A percentile compares a stretch with the other conserved stretches of the same genome.
phyloP scores from a whole-genome alignment of 2,888 invertebrate genomes.

The Leptarthrus brevirostris region DNA sequence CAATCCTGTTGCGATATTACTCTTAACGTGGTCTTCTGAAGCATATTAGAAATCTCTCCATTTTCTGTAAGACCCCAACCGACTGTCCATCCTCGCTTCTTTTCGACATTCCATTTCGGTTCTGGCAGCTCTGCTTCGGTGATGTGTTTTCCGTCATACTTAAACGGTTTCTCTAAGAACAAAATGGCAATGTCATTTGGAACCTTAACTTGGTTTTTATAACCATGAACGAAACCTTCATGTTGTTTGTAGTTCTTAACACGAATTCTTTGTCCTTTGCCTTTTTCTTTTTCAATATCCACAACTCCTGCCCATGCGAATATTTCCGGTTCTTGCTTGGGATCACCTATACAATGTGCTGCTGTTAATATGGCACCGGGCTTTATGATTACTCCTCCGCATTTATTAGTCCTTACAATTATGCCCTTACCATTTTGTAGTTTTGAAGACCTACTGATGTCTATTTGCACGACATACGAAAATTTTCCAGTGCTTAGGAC shows the following conservation, averaged over 20 bases:
- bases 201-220: background rate
- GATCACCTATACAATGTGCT: background rate
- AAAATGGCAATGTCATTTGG: slow-evolving; percentile 15
- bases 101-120: background rate
- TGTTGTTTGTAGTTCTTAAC: background rate
- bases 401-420: too few species aligned
- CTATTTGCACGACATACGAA: too few species aligned
- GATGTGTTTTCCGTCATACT: background rate
- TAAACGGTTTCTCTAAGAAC: background rate
- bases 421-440: too few species aligned
- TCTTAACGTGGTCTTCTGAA: slow-evolving; percentile 3
- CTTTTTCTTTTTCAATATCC: background rate
- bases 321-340: background rate
- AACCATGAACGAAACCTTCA: background rate
- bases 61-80: slow-evolving; percentile 2
- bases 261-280: background rate
- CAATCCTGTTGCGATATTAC: background rate
- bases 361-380: background rate
- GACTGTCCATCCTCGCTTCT: background rate
- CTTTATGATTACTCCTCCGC: slow-evolving; percentile 4
- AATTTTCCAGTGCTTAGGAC: too few species aligned
- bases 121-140: background rate
- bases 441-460: too few species aligned
- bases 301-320: slow-evolving; percentile 10
- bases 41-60: background rate